These are phyloP conservation scores for Garra rufa DNA, from an alignment of 2,113 vertebrate genomes.

Conservation along the genomic window DNA sequence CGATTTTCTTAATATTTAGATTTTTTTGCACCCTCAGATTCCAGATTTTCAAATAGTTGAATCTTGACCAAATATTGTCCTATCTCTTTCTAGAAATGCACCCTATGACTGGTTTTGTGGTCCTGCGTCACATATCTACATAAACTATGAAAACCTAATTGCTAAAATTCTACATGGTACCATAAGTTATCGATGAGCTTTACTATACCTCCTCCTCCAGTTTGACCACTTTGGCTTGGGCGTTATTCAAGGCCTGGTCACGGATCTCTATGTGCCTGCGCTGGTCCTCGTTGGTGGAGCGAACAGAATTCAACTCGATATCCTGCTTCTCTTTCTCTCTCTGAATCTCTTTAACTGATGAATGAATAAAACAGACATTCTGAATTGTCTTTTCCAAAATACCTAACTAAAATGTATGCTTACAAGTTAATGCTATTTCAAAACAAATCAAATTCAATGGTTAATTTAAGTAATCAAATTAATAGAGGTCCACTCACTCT, in stretches of 20 bases:
- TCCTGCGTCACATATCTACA: too few species aligned
- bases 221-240: slow-evolving; percentile 97
- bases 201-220: slow-evolving; percentile 95
- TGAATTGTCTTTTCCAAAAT: not conserved
- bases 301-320: slow-evolving; percentile 87
- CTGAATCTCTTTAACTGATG: slow-evolving; percentile 89
- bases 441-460: not conserved
- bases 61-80: too few species aligned
- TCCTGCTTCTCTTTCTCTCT: slow-evolving; percentile 96
- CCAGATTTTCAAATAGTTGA: too few species aligned
- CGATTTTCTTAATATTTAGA: too few species aligned
- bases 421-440: not conserved
- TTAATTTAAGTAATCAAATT: not conserved
- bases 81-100: too few species aligned
- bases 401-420: too few species aligned
- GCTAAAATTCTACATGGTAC: not conserved
- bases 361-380: slow-evolving; percentile 37
- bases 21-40: too few species aligned
- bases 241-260: slow-evolving; percentile 95
- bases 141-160: not conserved
- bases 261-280: slow-evolving; percentile 96
- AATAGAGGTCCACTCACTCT: slow-evolving; percentile 83
- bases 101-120: too few species aligned
- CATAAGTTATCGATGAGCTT: slow-evolving; percentile 39
- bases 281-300: slow-evolving; percentile 94